Percentiles rank a stretch among this genome's conserved stretches.
Conservation (phyloP, 2,797 vertebrate genomes). For the Steatocranus sp. region DNA sequence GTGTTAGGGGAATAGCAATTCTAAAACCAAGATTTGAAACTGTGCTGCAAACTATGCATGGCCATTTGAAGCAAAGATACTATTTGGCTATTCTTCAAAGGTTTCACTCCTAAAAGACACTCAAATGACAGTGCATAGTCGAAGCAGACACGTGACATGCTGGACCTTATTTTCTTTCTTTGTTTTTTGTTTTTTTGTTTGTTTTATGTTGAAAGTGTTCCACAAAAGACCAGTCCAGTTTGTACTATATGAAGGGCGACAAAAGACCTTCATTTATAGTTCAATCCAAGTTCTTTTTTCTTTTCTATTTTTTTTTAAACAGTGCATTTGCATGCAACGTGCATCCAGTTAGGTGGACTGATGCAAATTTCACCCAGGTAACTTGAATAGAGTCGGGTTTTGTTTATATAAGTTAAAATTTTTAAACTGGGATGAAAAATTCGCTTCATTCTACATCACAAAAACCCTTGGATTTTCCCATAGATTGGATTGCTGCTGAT, state of each 20-base stretch:
- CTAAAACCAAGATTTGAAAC: neutral
- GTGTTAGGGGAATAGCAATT: neutral
- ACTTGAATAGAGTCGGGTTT: neutral
- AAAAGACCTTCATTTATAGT: neutral
- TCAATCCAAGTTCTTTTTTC: neutral
- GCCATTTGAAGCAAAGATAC: neutral
- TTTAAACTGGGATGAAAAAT: neutral
- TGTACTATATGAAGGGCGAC: neutral
- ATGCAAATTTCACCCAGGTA: neutral
- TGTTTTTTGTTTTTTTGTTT: neutral
- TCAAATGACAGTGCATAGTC: neutral
- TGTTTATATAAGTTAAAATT: neutral
- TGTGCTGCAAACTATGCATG: neutral
- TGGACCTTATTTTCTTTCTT: neutral
- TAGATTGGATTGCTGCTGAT: neutral
- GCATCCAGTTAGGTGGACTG: neutral
- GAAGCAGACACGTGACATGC: neutral
- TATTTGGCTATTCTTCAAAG: neutral
- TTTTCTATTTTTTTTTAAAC: accelerated
- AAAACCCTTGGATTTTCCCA: neutral
- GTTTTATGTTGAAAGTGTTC: neutral
- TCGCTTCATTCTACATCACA: neutral
- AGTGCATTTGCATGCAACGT: neutral
- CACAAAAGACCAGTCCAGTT: neutral
- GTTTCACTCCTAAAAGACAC: neutral